Conservation (phyloP, 2,888 invertebrate species). For the Orthonychiurus folsomi region DNA sequence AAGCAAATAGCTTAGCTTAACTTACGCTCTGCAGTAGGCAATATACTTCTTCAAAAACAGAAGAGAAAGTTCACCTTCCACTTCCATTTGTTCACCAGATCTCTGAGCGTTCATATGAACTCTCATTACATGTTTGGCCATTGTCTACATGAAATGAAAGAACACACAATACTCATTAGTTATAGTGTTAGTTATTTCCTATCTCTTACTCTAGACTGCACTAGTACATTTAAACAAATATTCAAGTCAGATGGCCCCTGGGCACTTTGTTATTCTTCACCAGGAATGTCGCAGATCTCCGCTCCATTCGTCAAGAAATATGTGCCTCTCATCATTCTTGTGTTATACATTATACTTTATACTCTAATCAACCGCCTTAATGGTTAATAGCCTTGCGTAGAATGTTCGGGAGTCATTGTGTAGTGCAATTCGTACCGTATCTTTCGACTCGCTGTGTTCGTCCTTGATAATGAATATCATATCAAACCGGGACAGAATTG, state of each 20-base stretch:
- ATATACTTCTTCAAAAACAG: slow-evolving; percentile 81
- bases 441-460: slow-evolving; percentile 77
- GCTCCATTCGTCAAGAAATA: slow-evolving; percentile 8
- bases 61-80: slow-evolving; percentile 77
- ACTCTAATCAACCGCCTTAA: not conserved
- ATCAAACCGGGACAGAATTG: slow-evolving; percentile 98
- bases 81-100: slow-evolving; percentile 48
- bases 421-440: slow-evolving; percentile 58
- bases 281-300: slow-evolving; percentile 7
- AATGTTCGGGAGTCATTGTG: not conserved
- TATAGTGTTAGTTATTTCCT: no score
- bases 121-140: slow-evolving; percentile 94
- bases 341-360: no score
- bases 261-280: slow-evolving; percentile 32
- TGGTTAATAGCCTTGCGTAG: not conserved
- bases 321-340: slow-evolving; percentile 34
- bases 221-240: no score
- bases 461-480: slow-evolving; percentile 99
- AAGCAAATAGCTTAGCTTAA: slow-evolving; percentile 20
- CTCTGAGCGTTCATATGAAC: slow-evolving; percentile 82
- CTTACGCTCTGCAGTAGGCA: slow-evolving; percentile 72
- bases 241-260: slow-evolving; percentile 39
- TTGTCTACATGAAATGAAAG: slow-evolving; percentile 53
- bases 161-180: no score
- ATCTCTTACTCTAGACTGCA: no score